Evolutionary conservation across 2,888 invertebrate genomes (phyloP).

Genomic region (Drosophila histrio): DNA sequence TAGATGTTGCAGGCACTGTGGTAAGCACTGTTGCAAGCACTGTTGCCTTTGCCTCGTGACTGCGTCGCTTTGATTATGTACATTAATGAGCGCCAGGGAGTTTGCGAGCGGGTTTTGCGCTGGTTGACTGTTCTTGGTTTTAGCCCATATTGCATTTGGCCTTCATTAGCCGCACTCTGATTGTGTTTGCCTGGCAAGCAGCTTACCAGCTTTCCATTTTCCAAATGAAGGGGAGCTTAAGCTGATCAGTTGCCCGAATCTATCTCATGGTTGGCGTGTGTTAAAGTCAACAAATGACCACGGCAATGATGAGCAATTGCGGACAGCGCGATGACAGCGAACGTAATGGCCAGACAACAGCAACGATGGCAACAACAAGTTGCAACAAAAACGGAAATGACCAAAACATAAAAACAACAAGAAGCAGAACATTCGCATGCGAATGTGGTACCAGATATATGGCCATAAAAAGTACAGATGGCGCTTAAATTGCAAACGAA

Average conservation of each 20-base stretch:
- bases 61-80: conserved; percentile 68
- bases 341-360: conserved; percentile 29
- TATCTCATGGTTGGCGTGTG: conserved; percentile 15
- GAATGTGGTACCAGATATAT: conserved; percentile 34
- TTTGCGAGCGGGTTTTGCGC: conserved; percentile 2
- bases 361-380: conserved; percentile 10
- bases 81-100: conserved; percentile 66
- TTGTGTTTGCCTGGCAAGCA: conserved; percentile 46
- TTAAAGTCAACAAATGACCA: conserved; percentile 28
- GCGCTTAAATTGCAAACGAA: conserved; percentile 69
- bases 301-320: conserved; percentile 62
- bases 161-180: conserved; percentile 66
- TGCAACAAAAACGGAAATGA: conserved; percentile 72
- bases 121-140: conserved; percentile 11
- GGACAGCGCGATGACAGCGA: conserved; percentile 64
- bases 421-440: conserved; percentile 44
- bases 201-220: conserved; percentile 24
- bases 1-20: conserved; percentile 1
- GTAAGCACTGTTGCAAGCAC: not conserved
- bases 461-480: conserved; percentile 59
- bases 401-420: conserved; percentile 68
- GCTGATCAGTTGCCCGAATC: conserved; percentile 18
- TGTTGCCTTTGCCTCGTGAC: conserved; percentile 15
- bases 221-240: conserved; percentile 21
- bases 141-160: conserved; percentile 59